Evolutionary conservation across 1,140 invertebrate species (phyloP).

Genomic region (Drosophila punjabiensis): DNA sequence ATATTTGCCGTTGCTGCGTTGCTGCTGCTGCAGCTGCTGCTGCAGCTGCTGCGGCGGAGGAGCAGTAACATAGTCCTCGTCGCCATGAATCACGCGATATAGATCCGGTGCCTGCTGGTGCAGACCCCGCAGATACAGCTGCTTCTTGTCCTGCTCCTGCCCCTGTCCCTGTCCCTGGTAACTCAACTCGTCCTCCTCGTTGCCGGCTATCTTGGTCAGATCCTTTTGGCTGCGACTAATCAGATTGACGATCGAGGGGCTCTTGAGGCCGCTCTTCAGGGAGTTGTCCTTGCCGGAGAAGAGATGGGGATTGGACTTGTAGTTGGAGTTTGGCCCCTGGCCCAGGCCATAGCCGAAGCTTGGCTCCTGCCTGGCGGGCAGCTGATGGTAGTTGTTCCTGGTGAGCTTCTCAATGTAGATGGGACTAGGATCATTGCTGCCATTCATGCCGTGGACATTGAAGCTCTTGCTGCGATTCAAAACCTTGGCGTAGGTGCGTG

Average conservation of each 20-base stretch:
- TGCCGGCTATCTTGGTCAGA: conserved; percentile 86
- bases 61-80: conserved; percentile 55
- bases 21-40: neutral
- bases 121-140: conserved; percentile 90
- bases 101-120: conserved; percentile 91
- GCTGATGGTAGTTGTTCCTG: conserved; percentile 67
- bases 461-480: conserved; percentile 94
- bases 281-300: conserved; percentile 88
- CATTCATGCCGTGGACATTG: conserved; percentile 89
- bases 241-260: conserved; percentile 93
- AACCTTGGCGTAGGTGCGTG: conserved; percentile 90
- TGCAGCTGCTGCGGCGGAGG: neutral
- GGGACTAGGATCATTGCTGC: conserved; percentile 85
- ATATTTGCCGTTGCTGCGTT: conserved; percentile 51
- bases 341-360: conserved; percentile 25
- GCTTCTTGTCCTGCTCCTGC: conserved; percentile 87
- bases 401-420: conserved; percentile 85
- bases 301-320: conserved; percentile 92
- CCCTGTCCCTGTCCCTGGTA: conserved; percentile 21
- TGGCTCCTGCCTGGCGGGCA: neutral
- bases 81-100: conserved; percentile 88
- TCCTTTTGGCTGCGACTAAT: conserved; percentile 93
- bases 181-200: conserved; percentile 44
- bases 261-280: conserved; percentile 89
- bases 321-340: conserved; percentile 67